phyloP scores from a whole-genome alignment of 2,797 vertebrate species.

The Apogon talboti region DNA sequence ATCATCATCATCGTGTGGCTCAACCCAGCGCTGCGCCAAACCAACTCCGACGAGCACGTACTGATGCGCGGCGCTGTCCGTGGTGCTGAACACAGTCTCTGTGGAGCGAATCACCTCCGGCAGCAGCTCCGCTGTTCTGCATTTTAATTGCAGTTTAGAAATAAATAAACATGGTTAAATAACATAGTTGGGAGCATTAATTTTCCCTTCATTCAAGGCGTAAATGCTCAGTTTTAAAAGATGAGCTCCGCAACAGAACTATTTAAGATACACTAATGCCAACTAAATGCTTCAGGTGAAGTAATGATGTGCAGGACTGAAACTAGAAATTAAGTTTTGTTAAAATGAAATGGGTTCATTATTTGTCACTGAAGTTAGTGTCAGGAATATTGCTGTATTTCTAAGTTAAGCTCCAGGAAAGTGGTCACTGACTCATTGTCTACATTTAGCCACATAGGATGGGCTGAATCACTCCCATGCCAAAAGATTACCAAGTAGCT shows the following conservation, averaged over 20 bases:
- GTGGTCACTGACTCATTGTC: constrained; percentile 11
- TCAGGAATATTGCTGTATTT: neutral
- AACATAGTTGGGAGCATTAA: neutral
- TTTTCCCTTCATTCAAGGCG: neutral
- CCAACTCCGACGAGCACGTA: constrained; percentile 1
- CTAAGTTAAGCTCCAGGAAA: neutral
- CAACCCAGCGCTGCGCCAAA: constrained; percentile 1
- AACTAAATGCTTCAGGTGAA: neutral
- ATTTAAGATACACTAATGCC: neutral
- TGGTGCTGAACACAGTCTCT: constrained; percentile 46
- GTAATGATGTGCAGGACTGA: constrained; percentile 6
- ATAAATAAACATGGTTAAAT: constrained; percentile 6
- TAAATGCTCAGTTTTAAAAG: neutral
- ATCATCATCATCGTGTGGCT: constrained; percentile 38
- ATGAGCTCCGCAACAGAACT: neutral
- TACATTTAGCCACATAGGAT: neutral
- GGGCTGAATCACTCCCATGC: neutral
- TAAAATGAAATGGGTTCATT: constrained; percentile 4
- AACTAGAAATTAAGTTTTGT: neutral
- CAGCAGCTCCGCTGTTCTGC: neutral
- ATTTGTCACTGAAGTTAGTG: neutral
- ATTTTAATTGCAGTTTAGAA: constrained; percentile 5
- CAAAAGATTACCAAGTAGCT: constrained; percentile 18
- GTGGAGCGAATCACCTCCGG: neutral
- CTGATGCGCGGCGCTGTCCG: constrained; percentile 42